Base-by-base conservation (phyloP, 2,113 vertebrate genomes). In the Semnornis frantzii region DNA sequence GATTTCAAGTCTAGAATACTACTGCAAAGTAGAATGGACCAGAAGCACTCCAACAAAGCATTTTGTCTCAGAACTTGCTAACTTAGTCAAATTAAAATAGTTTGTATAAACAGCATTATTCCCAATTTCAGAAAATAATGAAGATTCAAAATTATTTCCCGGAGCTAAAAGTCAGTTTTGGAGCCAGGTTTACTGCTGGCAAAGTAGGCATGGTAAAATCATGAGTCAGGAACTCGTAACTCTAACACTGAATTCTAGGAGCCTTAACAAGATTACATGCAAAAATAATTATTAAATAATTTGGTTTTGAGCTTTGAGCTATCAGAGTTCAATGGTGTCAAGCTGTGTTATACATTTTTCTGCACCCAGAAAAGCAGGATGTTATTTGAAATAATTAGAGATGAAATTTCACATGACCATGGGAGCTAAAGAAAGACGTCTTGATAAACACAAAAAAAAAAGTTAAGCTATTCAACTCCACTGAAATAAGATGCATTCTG, bases 321-420 rank as follows among this genome's bases (percentile, higher is more conserved):
- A 50, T 34, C 65, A 75, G 39, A 44, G 9, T 71, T 83, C 92
- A 85, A 54, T 39, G 27, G 9, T 68, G 13, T 85, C 87, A 70
- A 82, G 48, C 60, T 74, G 42, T 66, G 63, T 39, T 33, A 59
- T 6, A 57, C 9, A 7, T 6, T 21, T 30, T 81, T 93, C 68
- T 48, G 20, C 25, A 88, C 44, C 6, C 31, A 88, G 54, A 78
- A 93, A 83, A 68, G 62, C 25, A 86, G 50, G 34, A 72, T 81
- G 39, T 87, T 93, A 74, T 75, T 59, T 90, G 72, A 95, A 91
- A 77, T 65, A 94, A 58, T 63, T 81, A 42, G n/a, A 90, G 33
- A 78, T 89, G 15, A 80, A 85, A 92, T 94, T 92, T 72, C 65
- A 68, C 77, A 57, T 50, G n/a, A 65, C 34, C 72, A 8, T 52